Percentiles rank a stretch among this genome's conserved stretches.
Evolutionary conservation across 2,113 vertebrate genomes (phyloP).

Genomic region (Microtus ochrogaster): DNA sequence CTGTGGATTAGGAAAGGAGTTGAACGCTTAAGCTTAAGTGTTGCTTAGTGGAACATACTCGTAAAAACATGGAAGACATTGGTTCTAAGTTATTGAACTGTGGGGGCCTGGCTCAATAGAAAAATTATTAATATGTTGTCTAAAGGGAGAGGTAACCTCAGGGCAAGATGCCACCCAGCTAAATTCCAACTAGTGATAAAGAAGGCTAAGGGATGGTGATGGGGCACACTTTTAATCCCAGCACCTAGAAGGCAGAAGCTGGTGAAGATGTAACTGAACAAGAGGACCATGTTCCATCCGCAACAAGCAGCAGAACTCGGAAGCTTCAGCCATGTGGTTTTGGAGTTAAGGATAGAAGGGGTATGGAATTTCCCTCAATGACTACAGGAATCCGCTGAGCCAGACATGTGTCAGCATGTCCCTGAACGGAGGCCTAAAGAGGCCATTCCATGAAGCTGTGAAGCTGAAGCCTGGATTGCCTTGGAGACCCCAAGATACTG

Average conservation of each 20-base stretch:
- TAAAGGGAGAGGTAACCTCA: not conserved
- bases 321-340: not conserved
- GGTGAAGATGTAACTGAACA: not conserved
- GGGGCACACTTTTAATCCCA: not conserved
- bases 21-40: not conserved
- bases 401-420: not conserved
- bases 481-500: not conserved
- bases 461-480: not conserved
- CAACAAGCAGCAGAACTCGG: not conserved
- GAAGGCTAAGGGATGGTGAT: no score
- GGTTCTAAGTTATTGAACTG: not conserved
- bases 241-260: not conserved
- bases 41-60: not conserved
- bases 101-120: not conserved
- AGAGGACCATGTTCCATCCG: not conserved
- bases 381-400: not conserved
- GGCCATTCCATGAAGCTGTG: not conserved
- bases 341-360: not conserved
- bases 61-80: not conserved
- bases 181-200: no score
- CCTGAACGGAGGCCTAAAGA: not conserved
- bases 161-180: no score
- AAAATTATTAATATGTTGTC: not conserved
- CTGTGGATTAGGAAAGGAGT: not conserved
- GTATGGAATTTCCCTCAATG: not conserved